Evolutionary conservation across 2,797 vertebrate species (phyloP), one percentile per base, ranked within the genome.

Genomic region (Chaetodon trifasciatus): DNA sequence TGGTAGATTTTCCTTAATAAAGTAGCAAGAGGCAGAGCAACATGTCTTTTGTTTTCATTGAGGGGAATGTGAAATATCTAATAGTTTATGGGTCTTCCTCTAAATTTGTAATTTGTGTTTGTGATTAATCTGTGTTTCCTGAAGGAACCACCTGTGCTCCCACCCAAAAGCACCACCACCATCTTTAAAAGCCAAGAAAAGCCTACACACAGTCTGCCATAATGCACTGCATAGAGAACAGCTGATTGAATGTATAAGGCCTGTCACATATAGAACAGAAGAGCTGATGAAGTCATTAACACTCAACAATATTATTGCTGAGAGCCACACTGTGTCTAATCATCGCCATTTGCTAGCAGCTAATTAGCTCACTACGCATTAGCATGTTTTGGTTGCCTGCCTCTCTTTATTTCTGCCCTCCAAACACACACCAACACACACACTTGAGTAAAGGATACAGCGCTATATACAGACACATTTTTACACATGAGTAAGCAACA

Each of bases 281-380:
- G 1, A 60, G 62, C 81, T 79, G 71, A 87, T 88, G 75, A 83
- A 85, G 56, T 78, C 77, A 86, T 86, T 87, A 81, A 79, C 56
- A 66, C 55, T 81, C 35, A 77, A 87, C 73, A 77, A 75, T 84
- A 82, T 80, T 86, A 84, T 76, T 72, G 67, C 83, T 68, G 68
- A 81, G 76, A 85, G 75, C 83, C 63, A 55, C 17, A 65, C 24
- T 23, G 52, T 32, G 47, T 82, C 81, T 87, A 87, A 91, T 90
- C 78, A 88, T 68, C 52, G 2, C 77, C 76, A 62, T 84, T 88
- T 68, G 53, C 81, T 66, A 58, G 53, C 37, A 76, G 83, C 74
- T 87, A 87, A 93, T 91, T 85, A 86, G 78, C 44, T 60, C 64
- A 88, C 87, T 88, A 84, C 3, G 10, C 77, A 79, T 86, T 79